These are phyloP conservation scores for Stichopus horrens DNA, from an alignment of 53 echinoderm and acorn worm species.

Conservation along the genomic window DNA sequence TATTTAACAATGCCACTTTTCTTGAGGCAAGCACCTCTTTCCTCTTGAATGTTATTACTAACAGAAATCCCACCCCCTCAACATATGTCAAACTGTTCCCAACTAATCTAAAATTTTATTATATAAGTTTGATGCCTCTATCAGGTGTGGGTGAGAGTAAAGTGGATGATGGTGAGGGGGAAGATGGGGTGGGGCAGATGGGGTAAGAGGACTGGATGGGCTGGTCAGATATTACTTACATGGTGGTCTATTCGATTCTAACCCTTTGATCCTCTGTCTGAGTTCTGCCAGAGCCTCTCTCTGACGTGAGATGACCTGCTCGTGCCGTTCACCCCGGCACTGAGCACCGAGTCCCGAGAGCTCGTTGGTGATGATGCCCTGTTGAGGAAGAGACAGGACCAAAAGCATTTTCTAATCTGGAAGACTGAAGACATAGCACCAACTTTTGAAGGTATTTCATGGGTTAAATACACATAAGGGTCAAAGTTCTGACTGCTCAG, in stretches of 20 bases:
- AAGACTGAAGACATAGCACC: too few species aligned
- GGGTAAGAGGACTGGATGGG: background rate
- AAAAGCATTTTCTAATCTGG: too few species aligned
- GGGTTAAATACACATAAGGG: too few species aligned
- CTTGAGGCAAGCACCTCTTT: too few species aligned
- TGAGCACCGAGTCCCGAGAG: conserved; percentile 85
- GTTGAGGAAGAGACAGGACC: background rate
- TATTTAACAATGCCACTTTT: too few species aligned
- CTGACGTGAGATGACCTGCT: conserved; percentile 87
- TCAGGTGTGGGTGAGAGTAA: background rate
- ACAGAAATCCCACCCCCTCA: too few species aligned
- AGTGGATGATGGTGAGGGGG: background rate
- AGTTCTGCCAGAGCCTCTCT: conserved; percentile 92
- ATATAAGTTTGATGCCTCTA: too few species aligned
- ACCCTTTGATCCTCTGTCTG: conserved; percentile 88
- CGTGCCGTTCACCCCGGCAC: conserved; percentile 90
- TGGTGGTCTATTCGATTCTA: conserved; percentile 89
- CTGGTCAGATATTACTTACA: conserved; percentile 55
- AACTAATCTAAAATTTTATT: too few species aligned
- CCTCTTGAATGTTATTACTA: too few species aligned
- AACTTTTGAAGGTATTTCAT: too few species aligned
- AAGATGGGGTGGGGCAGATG: background rate
- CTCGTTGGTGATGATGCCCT: conserved; percentile 95
- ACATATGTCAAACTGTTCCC: too few species aligned
- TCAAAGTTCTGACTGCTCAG: too few species aligned